A percentile compares a stretch with the other conserved stretches of the same genome.
Evolutionary conservation across 2,888 invertebrate genomes (phyloP).

Genomic region (Lycophotia porphyrea): DNA sequence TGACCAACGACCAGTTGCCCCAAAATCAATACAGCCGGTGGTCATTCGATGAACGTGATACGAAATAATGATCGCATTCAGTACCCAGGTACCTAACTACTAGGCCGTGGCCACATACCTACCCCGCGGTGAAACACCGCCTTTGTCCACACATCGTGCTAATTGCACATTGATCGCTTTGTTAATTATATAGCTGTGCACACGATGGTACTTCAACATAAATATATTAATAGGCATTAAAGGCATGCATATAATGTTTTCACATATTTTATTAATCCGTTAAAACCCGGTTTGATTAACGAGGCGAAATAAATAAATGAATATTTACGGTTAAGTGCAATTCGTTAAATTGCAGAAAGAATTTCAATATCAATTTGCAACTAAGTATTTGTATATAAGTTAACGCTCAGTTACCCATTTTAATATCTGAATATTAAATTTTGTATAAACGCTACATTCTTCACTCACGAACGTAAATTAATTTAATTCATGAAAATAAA

Average conservation of each 20-base stretch:
- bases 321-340: not conserved
- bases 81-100: conserved; percentile 50
- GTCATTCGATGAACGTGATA: conserved; percentile 75
- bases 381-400: conserved; percentile 4
- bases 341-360: not conserved
- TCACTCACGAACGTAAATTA: not conserved
- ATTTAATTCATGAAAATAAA: conserved; percentile 28
- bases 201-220: conserved; percentile 27
- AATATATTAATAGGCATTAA: not conserved
- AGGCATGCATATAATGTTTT: not conserved
- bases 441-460: not conserved
- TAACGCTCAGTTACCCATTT: conserved; percentile 5
- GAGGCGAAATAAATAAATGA: conserved; percentile 11
- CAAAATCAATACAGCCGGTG: conserved; percentile 75
- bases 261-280: not conserved
- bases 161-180: conserved; percentile 60
- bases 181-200: conserved; percentile 51
- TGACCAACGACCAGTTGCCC: conserved; percentile 73
- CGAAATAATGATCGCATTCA: conserved; percentile 76
- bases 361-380: not conserved
- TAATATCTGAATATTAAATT: conserved; percentile 1
- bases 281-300: not conserved
- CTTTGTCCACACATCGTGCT: conserved; percentile 51
- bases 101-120: conserved; percentile 30
- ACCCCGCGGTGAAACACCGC: conserved; percentile 19